Evolutionary conservation across 1,140 invertebrate species (phyloP).

Genomic region (Trypoxylus dichotomus): DNA sequence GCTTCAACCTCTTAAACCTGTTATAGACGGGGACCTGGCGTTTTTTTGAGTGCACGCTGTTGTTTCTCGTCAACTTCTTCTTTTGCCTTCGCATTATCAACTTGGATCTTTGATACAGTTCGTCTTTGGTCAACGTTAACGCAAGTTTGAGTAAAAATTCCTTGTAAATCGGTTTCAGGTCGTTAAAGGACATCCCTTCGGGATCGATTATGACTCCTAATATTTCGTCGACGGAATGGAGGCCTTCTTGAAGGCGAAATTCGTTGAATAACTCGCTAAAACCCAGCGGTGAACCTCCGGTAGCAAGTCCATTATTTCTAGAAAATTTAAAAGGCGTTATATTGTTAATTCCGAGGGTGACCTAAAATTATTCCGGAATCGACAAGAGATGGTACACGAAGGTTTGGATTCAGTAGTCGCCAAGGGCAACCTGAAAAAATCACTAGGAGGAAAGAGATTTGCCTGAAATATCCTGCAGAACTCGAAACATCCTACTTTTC

Average conservation of each 20-base stretch:
- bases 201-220: slow-evolving; percentile 84
- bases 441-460: too few species aligned
- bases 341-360: too few species aligned
- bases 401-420: too few species aligned
- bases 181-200: slow-evolving; percentile 90
- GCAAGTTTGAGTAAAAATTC: slow-evolving; percentile 85
- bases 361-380: too few species aligned
- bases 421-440: too few species aligned
- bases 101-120: slow-evolving; percentile 85
- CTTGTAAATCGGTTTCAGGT: slow-evolving; percentile 86
- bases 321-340: slow-evolving; percentile 45
- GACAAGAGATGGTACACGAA: too few species aligned
- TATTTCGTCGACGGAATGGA: slow-evolving; percentile 86
- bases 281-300: slow-evolving; percentile 73
- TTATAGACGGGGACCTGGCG: slow-evolving; percentile 50
- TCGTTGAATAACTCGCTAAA: slow-evolving; percentile 83
- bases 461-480: too few species aligned
- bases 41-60: slow-evolving; percentile 46
- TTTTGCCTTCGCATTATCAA: slow-evolving; percentile 84
- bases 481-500: too few species aligned
- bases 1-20: slow-evolving; percentile 49
- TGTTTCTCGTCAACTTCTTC: slow-evolving; percentile 62
- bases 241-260: slow-evolving; percentile 80
- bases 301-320: slow-evolving; percentile 62
- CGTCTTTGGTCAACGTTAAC: slow-evolving; percentile 84